These are phyloP conservation scores for Typhlichthys eigenmanni DNA, from an alignment of 2,797 vertebrate species.

Conservation along the genomic window DNA sequence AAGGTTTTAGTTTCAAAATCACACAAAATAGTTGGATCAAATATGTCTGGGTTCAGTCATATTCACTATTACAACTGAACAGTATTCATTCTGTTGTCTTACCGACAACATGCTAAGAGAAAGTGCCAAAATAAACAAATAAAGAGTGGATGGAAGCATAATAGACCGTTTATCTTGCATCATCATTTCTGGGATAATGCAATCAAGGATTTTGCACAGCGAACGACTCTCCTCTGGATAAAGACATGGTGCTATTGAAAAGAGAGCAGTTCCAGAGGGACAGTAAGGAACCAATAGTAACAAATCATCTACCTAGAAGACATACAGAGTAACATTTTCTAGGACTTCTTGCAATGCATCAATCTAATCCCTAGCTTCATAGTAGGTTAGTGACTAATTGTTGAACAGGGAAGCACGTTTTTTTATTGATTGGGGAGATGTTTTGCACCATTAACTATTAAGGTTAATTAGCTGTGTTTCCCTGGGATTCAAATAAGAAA, in stretches of 20 bases:
- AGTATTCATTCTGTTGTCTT: too few relatives aligned
- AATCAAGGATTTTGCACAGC: slow-evolving; percentile 45
- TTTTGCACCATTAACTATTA: slow-evolving; percentile 70
- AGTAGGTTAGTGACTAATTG: slow-evolving; percentile 61
- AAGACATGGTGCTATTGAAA: slow-evolving; percentile 37
- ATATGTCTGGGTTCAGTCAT: slow-evolving; percentile 2
- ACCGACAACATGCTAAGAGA: too few relatives aligned
- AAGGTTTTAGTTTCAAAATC: slow-evolving; percentile 28
- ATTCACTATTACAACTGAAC: slow-evolving; percentile 15
- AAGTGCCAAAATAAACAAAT: too few relatives aligned
- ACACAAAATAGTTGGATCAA: slow-evolving; percentile 14
- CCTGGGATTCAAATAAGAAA: slow-evolving; percentile 70
- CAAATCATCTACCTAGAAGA: slow-evolving; percentile 51
- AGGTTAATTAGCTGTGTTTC: slow-evolving; percentile 82
- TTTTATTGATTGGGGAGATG: slow-evolving; percentile 74
- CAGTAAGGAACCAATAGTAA: slow-evolving; percentile 37
- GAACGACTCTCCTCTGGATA: slow-evolving; percentile 40
- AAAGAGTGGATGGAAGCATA: background rate
- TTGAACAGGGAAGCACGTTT: slow-evolving; percentile 54
- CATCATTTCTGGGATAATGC: slow-evolving; percentile 46
- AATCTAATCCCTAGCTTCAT: slow-evolving; percentile 51
- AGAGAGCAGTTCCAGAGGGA: slow-evolving; percentile 48
- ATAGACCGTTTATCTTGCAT: slow-evolving; percentile 39
- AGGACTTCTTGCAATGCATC: slow-evolving; percentile 31
- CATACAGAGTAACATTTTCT: slow-evolving; percentile 44